Evolutionary conservation across 1,140 invertebrate genomes (phyloP).

Genomic region (Drosophila pandora): DNA sequence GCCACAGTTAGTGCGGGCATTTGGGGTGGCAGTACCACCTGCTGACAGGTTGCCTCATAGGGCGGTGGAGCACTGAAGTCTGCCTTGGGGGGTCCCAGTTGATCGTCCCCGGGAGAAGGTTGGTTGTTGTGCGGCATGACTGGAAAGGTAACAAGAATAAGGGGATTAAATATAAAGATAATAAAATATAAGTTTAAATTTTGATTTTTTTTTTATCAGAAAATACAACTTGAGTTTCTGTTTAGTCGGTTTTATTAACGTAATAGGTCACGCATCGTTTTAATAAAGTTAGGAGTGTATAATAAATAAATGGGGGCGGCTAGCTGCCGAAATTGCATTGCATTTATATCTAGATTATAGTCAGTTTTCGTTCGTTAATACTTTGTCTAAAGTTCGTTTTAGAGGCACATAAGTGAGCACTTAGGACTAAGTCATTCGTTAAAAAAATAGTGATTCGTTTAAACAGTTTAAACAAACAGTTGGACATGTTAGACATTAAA

Average conservation of each 20-base stretch:
- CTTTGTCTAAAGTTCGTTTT: constrained; percentile 34
- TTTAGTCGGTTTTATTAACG: constrained; percentile 50
- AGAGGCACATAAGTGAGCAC: constrained; percentile 48
- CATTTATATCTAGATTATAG: constrained; percentile 52
- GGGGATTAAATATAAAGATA: background rate
- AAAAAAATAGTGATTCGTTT: constrained; percentile 25
- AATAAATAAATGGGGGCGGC: constrained; percentile 60
- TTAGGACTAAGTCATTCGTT: constrained; percentile 35
- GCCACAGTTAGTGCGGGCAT: constrained; percentile 51
- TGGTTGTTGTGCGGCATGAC: constrained; percentile 77
- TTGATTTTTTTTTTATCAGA: background rate
- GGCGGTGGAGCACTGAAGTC: constrained; percentile 94
- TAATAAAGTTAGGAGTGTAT: constrained; percentile 55
- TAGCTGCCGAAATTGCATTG: constrained; percentile 73
- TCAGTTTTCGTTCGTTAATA: constrained; percentile 49
- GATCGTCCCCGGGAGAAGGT: constrained; percentile 82
- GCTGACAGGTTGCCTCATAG: constrained; percentile 85
- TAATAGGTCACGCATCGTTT: constrained; percentile 38
- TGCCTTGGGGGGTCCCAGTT: constrained; percentile 90
- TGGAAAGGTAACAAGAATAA: constrained; percentile 10
- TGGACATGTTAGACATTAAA: constrained; percentile 56
- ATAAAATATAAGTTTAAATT: too few species aligned
- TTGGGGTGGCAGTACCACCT: constrained; percentile 50
- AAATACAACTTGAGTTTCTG: background rate
- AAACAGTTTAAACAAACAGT: constrained; percentile 29